phyloP scores from a whole-genome alignment of 1,140 invertebrate species.

The Dreissena rostriformis region DNA sequence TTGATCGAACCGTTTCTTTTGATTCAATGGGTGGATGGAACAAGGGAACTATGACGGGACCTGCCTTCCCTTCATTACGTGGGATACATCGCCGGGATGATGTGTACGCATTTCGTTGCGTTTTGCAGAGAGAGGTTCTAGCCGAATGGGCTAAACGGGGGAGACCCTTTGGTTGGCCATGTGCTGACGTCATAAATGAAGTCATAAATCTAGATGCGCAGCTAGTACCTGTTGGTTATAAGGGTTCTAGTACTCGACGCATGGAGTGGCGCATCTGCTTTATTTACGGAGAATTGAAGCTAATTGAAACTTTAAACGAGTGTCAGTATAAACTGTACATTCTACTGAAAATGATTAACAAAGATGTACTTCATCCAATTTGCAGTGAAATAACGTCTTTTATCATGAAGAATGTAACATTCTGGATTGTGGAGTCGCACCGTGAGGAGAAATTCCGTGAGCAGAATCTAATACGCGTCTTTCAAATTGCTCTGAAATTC shows the following conservation, averaged over 20 bases:
- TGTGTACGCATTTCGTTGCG: slow-evolving; percentile 13
- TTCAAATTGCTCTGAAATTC: background rate
- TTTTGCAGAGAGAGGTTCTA: background rate
- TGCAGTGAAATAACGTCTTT: slow-evolving; percentile 25
- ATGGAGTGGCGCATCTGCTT: slow-evolving; percentile 42
- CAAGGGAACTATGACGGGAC: background rate
- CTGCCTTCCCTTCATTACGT: slow-evolving; percentile 3
- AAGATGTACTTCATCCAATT: background rate
- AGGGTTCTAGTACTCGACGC: background rate
- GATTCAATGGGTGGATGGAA: slow-evolving; percentile 10
- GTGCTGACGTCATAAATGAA: slow-evolving; percentile 7
- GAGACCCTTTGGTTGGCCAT: background rate
- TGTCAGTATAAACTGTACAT: slow-evolving; percentile 36
- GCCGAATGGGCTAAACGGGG: background rate
- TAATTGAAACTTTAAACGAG: slow-evolving; percentile 19
- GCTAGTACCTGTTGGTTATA: slow-evolving; percentile 7
- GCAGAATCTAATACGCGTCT: background rate
- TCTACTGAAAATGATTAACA: slow-evolving; percentile 25
- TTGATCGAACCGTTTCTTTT: background rate
- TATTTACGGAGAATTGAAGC: slow-evolving; percentile 16
- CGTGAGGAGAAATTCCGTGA: background rate
- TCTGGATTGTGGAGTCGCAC: slow-evolving; percentile 20
- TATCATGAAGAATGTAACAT: slow-evolving; percentile 40
- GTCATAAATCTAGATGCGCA: background rate
- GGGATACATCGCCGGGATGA: slow-evolving; percentile 11